Base-by-base conservation (phyloP, 92 coral and sea anemone genomes). In the Paramuricea clavata region DNA sequence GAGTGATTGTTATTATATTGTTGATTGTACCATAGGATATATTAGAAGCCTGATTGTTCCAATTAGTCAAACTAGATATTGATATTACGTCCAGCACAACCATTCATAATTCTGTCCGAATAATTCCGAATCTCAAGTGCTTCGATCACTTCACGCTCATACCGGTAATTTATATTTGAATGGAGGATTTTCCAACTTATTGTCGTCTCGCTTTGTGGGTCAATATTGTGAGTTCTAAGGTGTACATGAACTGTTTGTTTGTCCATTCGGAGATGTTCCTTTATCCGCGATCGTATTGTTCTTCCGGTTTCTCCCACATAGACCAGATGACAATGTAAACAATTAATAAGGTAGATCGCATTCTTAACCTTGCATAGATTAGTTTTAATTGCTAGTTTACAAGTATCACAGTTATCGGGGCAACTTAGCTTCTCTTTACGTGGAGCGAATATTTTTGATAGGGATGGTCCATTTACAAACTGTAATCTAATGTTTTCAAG, bases 151-250 rank as follows among this genome's bases (percentile, higher is more conserved):
- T 41, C 47, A 0, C 79, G 56, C 47, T 73, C 79, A 4, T 21
- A 12, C 41, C 22, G 31, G 16, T 39, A 12, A 22, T 25, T 73
- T 21, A 73, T 12, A 41, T 39, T 47, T 6, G 12, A 3, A 43
- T 74, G 81, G 6, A 74, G 32, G 34, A 74, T 74, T 74, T 74
- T n/a, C 81, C 81, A 74, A 9, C 34, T n/a, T 23, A 74, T 74
- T 2, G 60, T 31, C 1, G 81, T 5, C 27, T 32, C 81, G 32
- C 2, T 49, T 12, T 43, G 33, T 21, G 81, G 81, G 31, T 74
- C 62, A 8, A 74, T 74, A 16, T 47, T 47, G 21, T 74, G 81
- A 21, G 60, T 16, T 43, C 9, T 49, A 7, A 74, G 62, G 36
- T 74, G 81, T 6, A 15, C 27, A 74, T 74, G 36, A 15, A 74